These are phyloP conservation scores for Silvanus unidentatus DNA, from an alignment of 2,888 invertebrate species.

Conservation along the genomic window DNA sequence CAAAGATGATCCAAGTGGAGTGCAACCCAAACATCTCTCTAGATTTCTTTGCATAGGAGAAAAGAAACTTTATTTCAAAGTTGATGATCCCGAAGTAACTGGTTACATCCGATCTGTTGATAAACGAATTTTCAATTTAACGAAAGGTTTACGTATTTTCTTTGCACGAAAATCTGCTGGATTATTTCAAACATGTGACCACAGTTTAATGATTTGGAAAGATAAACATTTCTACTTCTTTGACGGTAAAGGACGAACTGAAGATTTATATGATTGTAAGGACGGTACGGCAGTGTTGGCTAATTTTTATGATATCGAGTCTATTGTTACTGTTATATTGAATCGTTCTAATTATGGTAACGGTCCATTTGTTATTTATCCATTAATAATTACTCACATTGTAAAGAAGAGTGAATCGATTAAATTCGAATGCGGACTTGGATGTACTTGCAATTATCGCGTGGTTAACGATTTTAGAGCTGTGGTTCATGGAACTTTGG, in stretches of 20 bases:
- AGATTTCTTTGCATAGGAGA: conserved; percentile 46
- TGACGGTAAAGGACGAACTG: conserved; percentile 56
- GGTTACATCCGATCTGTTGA: conserved; percentile 40
- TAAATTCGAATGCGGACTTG: conserved; percentile 37
- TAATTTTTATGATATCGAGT: conserved; percentile 50
- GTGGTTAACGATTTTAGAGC: conserved; percentile 54
- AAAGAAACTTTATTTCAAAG: conserved; percentile 43
- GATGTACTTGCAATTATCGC: conserved; percentile 48
- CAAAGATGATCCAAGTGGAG: conserved; percentile 26
- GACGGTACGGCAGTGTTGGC: conserved; percentile 54
- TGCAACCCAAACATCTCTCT: conserved; percentile 46
- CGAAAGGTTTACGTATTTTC: conserved; percentile 53
- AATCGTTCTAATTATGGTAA: conserved; percentile 33
- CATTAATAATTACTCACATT: conserved; percentile 28
- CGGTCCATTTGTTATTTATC: conserved; percentile 32
- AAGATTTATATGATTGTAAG: conserved; percentile 49
- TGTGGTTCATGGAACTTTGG: conserved; percentile 54
- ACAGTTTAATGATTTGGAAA: conserved; percentile 54
- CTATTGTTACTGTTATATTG: conserved; percentile 50
- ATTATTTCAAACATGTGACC: conserved; percentile 43
- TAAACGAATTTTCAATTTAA: conserved; percentile 43
- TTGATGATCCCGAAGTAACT: conserved; percentile 41
- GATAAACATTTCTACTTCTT: conserved; percentile 57
- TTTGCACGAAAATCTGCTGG: conserved; percentile 52
- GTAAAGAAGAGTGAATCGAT: conserved; percentile 28